A percentile compares a stretch with the other conserved stretches of the same genome.
Conservation (phyloP, 2,888 invertebrate species). For the Dinocampus coccinellae region DNA sequence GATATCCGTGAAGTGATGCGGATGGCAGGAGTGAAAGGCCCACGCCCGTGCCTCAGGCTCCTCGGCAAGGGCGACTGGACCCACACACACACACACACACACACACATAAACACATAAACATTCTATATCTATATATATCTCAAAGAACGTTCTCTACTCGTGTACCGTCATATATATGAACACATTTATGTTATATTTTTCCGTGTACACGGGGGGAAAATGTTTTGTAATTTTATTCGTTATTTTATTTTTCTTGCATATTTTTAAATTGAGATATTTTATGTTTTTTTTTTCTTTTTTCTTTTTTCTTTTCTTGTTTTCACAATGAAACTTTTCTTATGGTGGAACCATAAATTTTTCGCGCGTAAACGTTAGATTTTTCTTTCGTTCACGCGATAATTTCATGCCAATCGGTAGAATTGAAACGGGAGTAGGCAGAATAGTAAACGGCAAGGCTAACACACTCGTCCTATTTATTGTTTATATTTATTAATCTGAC, state of each 20-base stretch:
- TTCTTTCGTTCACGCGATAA: no score
- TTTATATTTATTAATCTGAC: background rate
- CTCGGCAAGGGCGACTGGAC: slow-evolving; percentile 68
- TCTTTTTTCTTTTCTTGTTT: background rate
- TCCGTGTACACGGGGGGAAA: slow-evolving; percentile 9
- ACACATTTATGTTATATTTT: background rate
- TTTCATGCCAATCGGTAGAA: no score
- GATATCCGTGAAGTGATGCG: slow-evolving; percentile 57
- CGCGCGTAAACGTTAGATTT: no score
- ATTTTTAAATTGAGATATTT: background rate
- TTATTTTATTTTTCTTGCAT: background rate
- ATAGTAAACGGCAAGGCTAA: no score
- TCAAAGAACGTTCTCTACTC: background rate
- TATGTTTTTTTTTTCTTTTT: background rate
- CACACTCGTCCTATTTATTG: no score
- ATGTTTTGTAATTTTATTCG: background rate
- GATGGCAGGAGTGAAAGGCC: slow-evolving; percentile 70
- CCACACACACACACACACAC: slow-evolving; percentile 56
- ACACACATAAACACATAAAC: background rate
- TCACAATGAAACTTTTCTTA: no score
- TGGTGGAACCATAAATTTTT: no score
- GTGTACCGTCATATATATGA: background rate
- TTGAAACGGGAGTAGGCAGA: no score
- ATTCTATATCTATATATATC: background rate
- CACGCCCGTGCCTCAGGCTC: slow-evolving; percentile 69